Evolutionary conservation across 2,113 vertebrate genomes (phyloP).

Genomic region (Cisticola juncidis): DNA sequence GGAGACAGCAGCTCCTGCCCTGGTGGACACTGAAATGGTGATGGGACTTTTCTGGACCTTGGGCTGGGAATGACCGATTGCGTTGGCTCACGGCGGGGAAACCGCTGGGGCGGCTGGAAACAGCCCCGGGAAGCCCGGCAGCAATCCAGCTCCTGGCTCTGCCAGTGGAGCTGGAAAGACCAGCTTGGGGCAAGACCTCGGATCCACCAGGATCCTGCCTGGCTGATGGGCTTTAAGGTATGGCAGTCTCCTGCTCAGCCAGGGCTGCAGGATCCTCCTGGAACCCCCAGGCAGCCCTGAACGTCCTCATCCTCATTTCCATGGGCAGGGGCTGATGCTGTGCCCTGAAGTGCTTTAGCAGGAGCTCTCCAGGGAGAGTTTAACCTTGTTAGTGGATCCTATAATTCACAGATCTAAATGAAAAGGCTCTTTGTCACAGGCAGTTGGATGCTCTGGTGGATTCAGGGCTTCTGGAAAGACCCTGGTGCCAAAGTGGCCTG

Average conservation of each 20-base stretch:
- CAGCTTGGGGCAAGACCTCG: not conserved
- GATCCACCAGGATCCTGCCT: not conserved
- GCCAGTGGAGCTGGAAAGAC: not conserved
- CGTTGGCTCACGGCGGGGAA: not conserved
- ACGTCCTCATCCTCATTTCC: not conserved
- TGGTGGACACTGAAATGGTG: rapidly evolving
- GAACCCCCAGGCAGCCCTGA: not conserved
- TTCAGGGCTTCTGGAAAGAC: not conserved
- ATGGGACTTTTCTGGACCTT: not conserved
- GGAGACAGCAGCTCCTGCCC: not conserved
- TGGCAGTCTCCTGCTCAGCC: rapidly evolving
- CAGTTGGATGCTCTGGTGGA: not conserved
- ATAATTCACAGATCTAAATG: not conserved
- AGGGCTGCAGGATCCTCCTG: not conserved
- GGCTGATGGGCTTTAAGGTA: not conserved
- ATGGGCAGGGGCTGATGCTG: not conserved
- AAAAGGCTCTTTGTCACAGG: not conserved
- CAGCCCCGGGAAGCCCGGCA: rapidly evolving
- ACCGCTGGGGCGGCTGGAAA: not conserved
- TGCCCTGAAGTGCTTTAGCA: not conserved
- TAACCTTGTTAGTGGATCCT: not conserved
- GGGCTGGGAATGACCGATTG: not conserved
- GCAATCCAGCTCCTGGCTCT: not conserved
- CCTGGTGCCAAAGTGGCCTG: not conserved
- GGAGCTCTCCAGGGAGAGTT: not conserved